A percentile compares a stretch with the other conserved stretches of the same genome.
These are phyloP conservation scores for Callionymus lyra DNA, from an alignment of 2,113 vertebrate species.

Conservation along the genomic window DNA sequence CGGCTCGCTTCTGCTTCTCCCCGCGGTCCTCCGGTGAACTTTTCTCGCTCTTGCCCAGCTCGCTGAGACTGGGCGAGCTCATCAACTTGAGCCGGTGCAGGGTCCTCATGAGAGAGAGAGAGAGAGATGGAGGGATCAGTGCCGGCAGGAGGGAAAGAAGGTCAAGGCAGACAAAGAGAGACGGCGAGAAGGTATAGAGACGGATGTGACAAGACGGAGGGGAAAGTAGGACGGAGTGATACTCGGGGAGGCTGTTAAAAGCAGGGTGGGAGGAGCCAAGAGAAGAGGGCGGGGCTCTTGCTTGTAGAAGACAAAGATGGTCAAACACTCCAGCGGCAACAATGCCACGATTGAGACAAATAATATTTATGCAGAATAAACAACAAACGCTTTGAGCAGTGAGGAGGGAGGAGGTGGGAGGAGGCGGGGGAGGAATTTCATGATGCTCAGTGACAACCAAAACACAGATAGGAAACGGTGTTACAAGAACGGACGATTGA, in stretches of 20 bases:
- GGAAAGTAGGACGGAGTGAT: conserved; percentile 53
- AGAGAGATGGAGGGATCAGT: conserved; percentile 10
- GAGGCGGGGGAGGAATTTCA: conserved; percentile 24
- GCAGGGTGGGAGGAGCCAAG: conserved; percentile 49
- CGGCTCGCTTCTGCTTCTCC: conserved; percentile 66
- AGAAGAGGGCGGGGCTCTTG: conserved; percentile 31
- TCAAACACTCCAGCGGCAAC: conserved; percentile 16
- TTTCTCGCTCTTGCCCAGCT: conserved; percentile 68
- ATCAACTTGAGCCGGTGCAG: conserved; percentile 70
- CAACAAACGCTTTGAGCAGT: conserved; percentile 39
- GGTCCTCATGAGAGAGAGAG: conserved; percentile 59
- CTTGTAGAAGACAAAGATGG: too few relatives aligned
- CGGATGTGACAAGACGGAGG: conserved; percentile 21
- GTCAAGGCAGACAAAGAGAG: conserved; percentile 22
- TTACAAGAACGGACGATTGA: too few relatives aligned
- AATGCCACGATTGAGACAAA: conserved; percentile 53
- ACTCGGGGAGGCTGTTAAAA: conserved; percentile 24
- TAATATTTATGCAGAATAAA: conserved; percentile 54
- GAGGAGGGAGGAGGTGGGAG: conserved; percentile 34
- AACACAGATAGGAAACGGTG: too few relatives aligned
- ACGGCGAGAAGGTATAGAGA: background rate
- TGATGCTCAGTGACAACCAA: conserved; percentile 25
- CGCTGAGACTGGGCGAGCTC: conserved; percentile 70
- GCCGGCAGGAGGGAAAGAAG: conserved; percentile 20
- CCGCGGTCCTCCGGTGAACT: conserved; percentile 65